Evolutionary conservation across 2,888 invertebrate genomes (phyloP).

Genomic region (Pristionchus entomophagus): DNA sequence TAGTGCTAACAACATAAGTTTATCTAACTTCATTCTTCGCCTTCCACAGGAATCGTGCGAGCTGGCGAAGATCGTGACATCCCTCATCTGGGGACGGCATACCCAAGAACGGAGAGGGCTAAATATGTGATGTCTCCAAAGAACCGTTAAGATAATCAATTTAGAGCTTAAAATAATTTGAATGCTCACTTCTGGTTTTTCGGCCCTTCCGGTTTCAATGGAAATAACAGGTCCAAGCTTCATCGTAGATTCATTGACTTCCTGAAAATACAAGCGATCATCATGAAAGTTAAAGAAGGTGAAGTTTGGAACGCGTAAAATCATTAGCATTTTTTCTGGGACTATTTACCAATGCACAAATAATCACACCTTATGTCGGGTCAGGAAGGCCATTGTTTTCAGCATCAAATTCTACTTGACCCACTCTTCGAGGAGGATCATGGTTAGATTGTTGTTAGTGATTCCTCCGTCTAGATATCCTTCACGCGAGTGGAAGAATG

Average conservation of each 20-base stretch:
- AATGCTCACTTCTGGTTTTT: not conserved
- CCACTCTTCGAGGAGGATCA: not conserved
- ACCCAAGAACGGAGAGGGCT: no score
- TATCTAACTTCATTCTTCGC: not conserved
- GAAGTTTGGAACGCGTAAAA: not conserved
- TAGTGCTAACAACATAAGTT: no score
- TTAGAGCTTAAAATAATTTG: not conserved
- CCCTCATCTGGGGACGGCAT: not conserved
- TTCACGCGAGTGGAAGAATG: no score
- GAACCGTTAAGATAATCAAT: no score
- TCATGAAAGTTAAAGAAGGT: not conserved
- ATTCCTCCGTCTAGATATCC: not conserved
- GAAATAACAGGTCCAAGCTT: not conserved
- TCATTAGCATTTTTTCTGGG: not conserved
- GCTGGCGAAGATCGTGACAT: not conserved
- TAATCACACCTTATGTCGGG: not conserved
- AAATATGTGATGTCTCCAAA: no score
- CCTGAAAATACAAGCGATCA: not conserved
- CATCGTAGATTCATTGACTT: no score
- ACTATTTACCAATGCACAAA: not conserved
- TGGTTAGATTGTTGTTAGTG: not conserved
- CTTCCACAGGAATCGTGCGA: not conserved
- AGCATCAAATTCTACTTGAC: not conserved
- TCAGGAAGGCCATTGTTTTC: not conserved
- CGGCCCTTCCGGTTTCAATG: not conserved